Evolutionary conservation across 2,113 vertebrate genomes (phyloP).

Genomic region (Antechinus stuartii): DNA sequence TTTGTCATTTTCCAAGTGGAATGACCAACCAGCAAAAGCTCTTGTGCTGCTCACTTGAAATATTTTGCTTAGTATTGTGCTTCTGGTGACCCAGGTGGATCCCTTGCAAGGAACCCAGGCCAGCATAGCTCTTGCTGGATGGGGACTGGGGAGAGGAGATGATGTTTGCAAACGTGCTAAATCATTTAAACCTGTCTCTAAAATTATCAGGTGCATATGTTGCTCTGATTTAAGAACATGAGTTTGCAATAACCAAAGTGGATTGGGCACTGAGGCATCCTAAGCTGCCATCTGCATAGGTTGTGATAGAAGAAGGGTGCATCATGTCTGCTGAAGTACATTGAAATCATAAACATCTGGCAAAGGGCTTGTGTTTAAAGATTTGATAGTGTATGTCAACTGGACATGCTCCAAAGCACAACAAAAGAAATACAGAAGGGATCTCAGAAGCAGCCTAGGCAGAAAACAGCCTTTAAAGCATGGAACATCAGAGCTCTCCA

Average conservation of each 20-base stretch:
- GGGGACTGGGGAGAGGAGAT: neutral
- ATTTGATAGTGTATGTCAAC: neutral
- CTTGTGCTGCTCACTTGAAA: neutral
- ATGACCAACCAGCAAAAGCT: neutral
- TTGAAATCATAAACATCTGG: neutral
- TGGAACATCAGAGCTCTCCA: neutral
- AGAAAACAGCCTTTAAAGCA: neutral
- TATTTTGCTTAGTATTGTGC: neutral
- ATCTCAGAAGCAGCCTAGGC: neutral
- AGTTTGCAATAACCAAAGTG: conserved; percentile 57
- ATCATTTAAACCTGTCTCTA: conserved; percentile 29
- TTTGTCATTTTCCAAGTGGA: neutral
- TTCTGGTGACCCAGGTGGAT: neutral
- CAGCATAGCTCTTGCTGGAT: neutral
- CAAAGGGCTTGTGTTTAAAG: neutral
- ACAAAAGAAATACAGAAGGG: neutral
- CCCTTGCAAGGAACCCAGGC: neutral
- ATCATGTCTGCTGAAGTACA: neutral
- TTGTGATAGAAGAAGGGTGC: neutral
- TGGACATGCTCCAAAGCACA: neutral
- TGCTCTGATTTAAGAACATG: conserved; percentile 37
- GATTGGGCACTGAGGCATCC: neutral
- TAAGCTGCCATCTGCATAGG: neutral
- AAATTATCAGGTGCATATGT: neutral
- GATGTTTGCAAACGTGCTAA: neutral